A percentile compares a stretch with the other conserved stretches of the same genome.
Conservation (phyloP, 2,888 invertebrate species). For the Nasonia oneida region DNA sequence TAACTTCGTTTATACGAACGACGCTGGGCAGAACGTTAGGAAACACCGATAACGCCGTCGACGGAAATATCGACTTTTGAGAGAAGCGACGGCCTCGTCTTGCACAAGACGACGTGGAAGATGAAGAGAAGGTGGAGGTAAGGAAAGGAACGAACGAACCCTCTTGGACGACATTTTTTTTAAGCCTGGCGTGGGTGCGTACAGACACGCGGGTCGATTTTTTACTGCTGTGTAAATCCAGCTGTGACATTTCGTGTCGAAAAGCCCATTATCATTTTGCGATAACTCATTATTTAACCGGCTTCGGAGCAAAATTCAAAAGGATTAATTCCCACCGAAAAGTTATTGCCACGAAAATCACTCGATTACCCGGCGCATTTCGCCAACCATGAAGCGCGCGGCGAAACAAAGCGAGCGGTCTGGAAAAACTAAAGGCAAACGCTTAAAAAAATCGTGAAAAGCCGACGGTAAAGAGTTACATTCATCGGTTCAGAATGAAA, state of each 20-base stretch:
- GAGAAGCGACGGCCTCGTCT: background rate
- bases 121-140: background rate
- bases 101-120: background rate
- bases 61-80: constrained; percentile 77
- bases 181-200: background rate
- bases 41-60: constrained; percentile 76
- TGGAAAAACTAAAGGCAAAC: background rate
- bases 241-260: background rate
- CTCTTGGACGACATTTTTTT: background rate
- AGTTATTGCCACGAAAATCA: background rate
- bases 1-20: constrained; percentile 73
- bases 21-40: constrained; percentile 71
- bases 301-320: background rate
- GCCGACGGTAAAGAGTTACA: background rate
- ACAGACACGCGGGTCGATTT: background rate
- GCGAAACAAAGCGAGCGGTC: background rate
- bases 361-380: background rate
- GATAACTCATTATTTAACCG: too few species aligned
- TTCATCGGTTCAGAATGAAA: background rate
- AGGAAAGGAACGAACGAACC: background rate
- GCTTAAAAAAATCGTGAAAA: background rate
- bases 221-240: background rate
- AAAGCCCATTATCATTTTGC: too few species aligned
- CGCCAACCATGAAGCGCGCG: background rate
- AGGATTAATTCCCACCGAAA: background rate